Evolutionary conservation across 2,113 vertebrate species (phyloP).

Genomic region (Chaetodon trifascialis): DNA sequence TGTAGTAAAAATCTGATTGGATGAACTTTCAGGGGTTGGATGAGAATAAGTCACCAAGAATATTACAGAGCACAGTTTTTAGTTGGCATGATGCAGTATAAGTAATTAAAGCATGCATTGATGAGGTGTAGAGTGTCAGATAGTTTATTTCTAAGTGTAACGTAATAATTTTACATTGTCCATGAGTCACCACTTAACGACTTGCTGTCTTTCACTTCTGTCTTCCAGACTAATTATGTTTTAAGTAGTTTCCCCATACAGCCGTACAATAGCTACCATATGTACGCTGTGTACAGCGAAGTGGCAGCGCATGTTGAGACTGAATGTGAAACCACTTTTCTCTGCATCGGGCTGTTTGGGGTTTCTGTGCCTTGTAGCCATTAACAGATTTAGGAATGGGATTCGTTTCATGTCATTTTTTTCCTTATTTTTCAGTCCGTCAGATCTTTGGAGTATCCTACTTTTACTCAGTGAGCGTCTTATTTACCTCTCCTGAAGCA

Average conservation of each 20-base stretch:
- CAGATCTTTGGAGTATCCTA: too few species aligned
- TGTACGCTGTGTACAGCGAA: conserved; percentile 22
- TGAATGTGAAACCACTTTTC: conserved; percentile 3
- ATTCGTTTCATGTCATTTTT: background rate
- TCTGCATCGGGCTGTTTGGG: background rate
- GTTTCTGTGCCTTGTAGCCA: conserved; percentile 1
- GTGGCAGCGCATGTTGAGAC: background rate
- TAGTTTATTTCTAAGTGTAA: background rate
- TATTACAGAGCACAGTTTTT: background rate
- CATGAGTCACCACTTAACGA: background rate
- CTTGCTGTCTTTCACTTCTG: background rate
- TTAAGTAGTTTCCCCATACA: background rate
- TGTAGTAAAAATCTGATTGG: background rate
- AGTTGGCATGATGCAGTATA: background rate
- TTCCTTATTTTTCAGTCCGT: background rate
- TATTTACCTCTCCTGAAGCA: background rate
- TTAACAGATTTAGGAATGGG: conserved; percentile 14
- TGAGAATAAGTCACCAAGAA: background rate
- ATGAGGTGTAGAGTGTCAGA: background rate
- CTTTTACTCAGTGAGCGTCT: background rate
- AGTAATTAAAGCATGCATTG: background rate
- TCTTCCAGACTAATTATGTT: background rate
- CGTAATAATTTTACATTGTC: background rate
- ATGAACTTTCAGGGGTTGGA: too few species aligned
- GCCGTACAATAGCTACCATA: conserved; percentile 22